phyloP scores from a whole-genome alignment of 2,797 vertebrate genomes.

The Streptopelia turtur region DNA sequence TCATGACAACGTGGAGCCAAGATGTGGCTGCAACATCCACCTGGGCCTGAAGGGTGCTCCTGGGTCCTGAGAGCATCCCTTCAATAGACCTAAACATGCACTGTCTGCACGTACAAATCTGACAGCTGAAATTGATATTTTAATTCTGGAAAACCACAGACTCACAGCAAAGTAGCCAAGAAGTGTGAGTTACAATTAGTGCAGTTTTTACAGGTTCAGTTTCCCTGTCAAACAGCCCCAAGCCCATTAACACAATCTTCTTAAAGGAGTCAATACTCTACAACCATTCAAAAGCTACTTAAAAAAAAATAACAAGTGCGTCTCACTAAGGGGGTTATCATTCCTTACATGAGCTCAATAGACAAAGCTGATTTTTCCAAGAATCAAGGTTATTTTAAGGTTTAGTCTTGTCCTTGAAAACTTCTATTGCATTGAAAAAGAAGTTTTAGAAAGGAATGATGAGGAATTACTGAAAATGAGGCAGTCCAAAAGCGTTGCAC shows the following conservation, averaged over 20 bases:
- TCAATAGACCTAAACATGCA: neutral
- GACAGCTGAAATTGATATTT: neutral
- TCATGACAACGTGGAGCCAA: rapidly evolving
- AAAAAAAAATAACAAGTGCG: neutral
- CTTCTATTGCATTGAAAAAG: neutral
- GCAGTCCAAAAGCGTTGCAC: neutral
- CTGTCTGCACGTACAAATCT: neutral
- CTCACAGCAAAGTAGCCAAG: neutral
- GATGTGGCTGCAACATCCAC: neutral
- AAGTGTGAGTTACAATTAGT: neutral
- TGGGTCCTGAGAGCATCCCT: neutral
- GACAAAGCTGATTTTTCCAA: neutral
- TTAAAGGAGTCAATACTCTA: neutral
- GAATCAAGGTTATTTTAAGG: neutral
- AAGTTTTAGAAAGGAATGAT: neutral
- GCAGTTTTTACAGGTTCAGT: neutral
- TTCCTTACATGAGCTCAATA: neutral
- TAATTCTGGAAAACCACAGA: neutral
- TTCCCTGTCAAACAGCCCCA: neutral
- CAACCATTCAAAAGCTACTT: neutral
- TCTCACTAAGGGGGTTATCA: neutral
- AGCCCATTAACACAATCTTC: neutral
- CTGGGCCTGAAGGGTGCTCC: neutral
- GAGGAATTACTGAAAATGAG: neutral
- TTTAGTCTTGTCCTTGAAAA: neutral